Conservation (phyloP, 2,113 vertebrate genomes). For the Garra rufa region DNA sequence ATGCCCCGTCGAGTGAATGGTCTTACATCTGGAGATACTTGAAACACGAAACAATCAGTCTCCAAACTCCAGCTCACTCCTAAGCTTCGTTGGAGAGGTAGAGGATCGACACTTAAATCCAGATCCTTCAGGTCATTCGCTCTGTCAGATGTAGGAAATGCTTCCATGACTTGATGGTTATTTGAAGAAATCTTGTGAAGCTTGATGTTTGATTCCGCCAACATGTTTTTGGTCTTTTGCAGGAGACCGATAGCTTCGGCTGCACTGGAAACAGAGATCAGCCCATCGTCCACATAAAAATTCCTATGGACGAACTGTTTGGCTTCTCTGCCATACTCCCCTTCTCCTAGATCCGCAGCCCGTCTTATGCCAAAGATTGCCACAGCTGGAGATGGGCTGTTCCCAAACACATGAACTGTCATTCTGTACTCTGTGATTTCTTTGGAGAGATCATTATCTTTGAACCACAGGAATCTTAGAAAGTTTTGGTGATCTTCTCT, state of each 20-base stretch:
- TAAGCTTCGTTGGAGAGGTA: background rate
- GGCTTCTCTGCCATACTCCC: background rate
- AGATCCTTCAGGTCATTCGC: constrained; percentile 23
- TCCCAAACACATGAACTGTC: background rate
- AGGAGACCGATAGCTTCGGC: background rate
- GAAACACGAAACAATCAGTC: no score
- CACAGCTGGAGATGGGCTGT: constrained; percentile 5
- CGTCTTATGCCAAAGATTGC: background rate
- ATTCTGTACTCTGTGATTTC: no score
- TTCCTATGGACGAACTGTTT: background rate
- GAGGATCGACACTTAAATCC: background rate
- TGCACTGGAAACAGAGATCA: background rate
- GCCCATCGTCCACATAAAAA: background rate
- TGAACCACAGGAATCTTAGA: constrained; percentile 49
- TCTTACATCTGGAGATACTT: background rate
- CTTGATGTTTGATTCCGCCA: constrained; percentile 11
- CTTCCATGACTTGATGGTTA: background rate
- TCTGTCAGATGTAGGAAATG: constrained; percentile 6
- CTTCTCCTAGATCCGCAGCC: background rate
- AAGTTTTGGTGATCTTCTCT: constrained; percentile 32
- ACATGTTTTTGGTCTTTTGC: background rate
- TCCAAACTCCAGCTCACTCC: constrained; percentile 20
- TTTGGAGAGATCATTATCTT: constrained; percentile 24
- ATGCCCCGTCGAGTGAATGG: constrained; percentile 16
- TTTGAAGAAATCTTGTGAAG: constrained; percentile 41